These are phyloP conservation scores for Monopterus albus DNA, from an alignment of 2,113 vertebrate species.

Conservation along the genomic window DNA sequence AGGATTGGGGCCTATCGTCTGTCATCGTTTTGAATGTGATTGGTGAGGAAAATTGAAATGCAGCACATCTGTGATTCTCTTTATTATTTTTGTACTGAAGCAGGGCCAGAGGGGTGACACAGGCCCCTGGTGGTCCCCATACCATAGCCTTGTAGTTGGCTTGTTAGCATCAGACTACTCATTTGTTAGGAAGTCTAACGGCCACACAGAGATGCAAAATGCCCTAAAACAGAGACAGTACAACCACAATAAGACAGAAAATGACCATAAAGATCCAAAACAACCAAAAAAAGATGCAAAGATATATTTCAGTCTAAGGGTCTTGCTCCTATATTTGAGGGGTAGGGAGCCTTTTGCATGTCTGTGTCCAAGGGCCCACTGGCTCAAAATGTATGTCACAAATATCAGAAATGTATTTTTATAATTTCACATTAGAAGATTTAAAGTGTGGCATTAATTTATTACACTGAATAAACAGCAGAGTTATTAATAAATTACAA, in stretches of 20 bases:
- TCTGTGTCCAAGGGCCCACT: too few species aligned
- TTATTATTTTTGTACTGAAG: too few species aligned
- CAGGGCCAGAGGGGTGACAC: too few species aligned
- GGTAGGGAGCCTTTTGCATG: not conserved
- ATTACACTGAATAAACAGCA: not conserved
- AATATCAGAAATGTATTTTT: not conserved
- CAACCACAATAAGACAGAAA: too few species aligned
- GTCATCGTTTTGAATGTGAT: not conserved
- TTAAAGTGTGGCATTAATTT: not conserved
- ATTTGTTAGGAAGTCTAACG: not conserved
- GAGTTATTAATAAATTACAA: too few species aligned
- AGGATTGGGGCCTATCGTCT: not conserved
- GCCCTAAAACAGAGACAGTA: too few species aligned
- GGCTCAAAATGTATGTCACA: too few species aligned
- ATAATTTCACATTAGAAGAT: not conserved
- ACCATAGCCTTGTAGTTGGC: not conserved
- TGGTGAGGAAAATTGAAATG: not conserved
- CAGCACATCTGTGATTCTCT: not conserved
- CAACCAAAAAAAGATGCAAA: too few species aligned
- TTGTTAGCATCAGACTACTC: too few species aligned
- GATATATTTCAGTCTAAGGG: too few species aligned
- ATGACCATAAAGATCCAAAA: too few species aligned
- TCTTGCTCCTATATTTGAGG: not conserved
- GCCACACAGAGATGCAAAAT: not conserved
- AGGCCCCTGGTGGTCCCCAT: not conserved